These are phyloP conservation scores for Hesperophylax magnus DNA, from an alignment of 1,140 invertebrate genomes.

Conservation along the genomic window DNA sequence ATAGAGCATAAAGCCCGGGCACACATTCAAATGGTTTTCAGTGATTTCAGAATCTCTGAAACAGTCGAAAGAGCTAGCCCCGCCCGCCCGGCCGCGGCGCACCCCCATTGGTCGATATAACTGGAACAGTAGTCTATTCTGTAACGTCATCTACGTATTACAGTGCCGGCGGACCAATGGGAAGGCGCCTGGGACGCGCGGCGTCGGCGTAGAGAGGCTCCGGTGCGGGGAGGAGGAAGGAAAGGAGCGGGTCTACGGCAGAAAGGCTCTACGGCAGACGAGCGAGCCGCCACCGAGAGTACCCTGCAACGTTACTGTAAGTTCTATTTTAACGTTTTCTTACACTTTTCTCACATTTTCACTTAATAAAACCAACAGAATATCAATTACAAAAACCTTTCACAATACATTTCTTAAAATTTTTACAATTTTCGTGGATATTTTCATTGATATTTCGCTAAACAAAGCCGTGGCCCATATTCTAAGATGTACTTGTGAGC, in stretches of 20 bases:
- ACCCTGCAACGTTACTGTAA: conserved; percentile 52
- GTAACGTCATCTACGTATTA: conserved; percentile 46
- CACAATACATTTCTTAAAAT: no score
- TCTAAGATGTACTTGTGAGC: no score
- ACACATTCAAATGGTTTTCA: conserved; percentile 54
- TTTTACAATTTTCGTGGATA: no score
- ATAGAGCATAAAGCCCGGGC: conserved; percentile 39
- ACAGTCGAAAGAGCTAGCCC: conserved; percentile 50
- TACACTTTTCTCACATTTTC: background rate
- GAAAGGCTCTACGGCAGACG: conserved; percentile 52
- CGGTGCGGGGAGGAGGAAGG: background rate
- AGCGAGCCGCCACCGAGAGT: conserved; percentile 45
- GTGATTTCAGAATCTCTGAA: conserved; percentile 52
- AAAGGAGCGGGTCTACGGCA: conserved; percentile 47
- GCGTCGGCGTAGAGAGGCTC: conserved; percentile 16
- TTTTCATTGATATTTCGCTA: no score
- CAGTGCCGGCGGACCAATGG: conserved; percentile 44
- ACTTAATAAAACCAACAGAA: no score
- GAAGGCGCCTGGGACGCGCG: conserved; percentile 16
- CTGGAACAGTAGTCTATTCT: conserved; percentile 48
- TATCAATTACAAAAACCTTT: no score
- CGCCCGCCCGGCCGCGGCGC: conserved; percentile 15
- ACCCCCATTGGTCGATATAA: conserved; percentile 44
- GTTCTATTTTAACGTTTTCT: conserved; percentile 31
- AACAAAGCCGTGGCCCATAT: no score